Conservation (phyloP, 2,113 vertebrate genomes). For the Rhinoderma darwinii region DNA sequence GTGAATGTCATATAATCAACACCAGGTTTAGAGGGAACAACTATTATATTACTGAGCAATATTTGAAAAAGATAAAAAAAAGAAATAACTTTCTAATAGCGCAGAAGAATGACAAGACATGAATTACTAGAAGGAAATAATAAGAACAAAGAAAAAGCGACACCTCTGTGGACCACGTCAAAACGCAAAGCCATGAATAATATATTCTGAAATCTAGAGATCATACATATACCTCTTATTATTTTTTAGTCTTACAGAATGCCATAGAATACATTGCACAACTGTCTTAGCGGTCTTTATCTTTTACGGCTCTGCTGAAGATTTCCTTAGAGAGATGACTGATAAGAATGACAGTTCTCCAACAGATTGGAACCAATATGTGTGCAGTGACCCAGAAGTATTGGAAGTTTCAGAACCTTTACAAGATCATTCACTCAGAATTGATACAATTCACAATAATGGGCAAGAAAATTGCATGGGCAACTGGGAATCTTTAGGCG, state of each 20-base stretch:
- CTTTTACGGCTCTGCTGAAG: background rate
- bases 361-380: conserved; percentile 43
- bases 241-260: background rate
- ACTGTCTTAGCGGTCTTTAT: background rate
- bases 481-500: conserved; percentile 1
- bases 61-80: background rate
- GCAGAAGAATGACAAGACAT: background rate
- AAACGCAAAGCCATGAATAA: background rate
- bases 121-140: background rate
- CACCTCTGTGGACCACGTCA: background rate
- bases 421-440: conserved; percentile 50
- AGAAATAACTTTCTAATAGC: background rate
- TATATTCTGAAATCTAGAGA: background rate
- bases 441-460: conserved; percentile 49
- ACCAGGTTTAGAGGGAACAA: background rate
- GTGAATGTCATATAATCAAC: background rate
- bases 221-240: background rate
- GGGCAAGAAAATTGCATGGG: conserved; percentile 35
- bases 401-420: conserved; percentile 46
- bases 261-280: background rate
- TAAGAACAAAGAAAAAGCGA: background rate
- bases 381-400: conserved; percentile 43
- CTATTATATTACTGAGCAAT: background rate
- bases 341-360: conserved; percentile 12
- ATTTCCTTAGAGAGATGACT: background rate